These are phyloP conservation scores for Diabrotica virgifera DNA, from an alignment of 1,140 invertebrate species.

Conservation along the genomic window DNA sequence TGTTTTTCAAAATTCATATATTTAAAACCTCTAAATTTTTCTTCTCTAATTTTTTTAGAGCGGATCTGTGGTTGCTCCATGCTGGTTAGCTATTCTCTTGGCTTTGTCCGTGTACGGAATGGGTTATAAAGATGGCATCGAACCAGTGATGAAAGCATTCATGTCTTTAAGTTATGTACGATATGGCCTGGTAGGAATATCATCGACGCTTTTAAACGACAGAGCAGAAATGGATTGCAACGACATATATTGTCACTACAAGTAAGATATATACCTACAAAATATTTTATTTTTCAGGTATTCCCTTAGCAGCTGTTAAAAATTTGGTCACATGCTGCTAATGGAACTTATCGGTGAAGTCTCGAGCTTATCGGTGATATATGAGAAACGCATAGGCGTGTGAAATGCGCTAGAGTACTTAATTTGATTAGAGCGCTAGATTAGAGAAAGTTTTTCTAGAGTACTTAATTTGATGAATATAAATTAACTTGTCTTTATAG, in stretches of 20 bases:
- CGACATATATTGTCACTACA: constrained; percentile 59
- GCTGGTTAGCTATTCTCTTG: constrained; percentile 45
- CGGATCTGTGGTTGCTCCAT: constrained; percentile 48
- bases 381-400: no score
- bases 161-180: constrained; percentile 58
- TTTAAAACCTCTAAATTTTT: not conserved
- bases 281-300: no score
- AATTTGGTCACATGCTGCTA: no score
- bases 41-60: constrained; percentile 39
- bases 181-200: constrained; percentile 55
- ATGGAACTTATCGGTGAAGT: no score
- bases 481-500: no score
- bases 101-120: constrained; percentile 49
- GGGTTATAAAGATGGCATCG: constrained; percentile 47
- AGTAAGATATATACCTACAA: not conserved
- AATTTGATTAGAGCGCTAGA: no score
- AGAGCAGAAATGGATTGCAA: constrained; percentile 49
- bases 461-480: no score
- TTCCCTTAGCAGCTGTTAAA: no score
- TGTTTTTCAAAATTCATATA: not conserved
- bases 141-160: constrained; percentile 55
- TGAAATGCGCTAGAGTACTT: no score
- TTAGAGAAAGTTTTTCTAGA: no score
- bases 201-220: constrained; percentile 54
- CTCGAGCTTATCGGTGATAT: no score